Conservation (phyloP, 2,797 vertebrate species). For the Menidia menidia region DNA sequence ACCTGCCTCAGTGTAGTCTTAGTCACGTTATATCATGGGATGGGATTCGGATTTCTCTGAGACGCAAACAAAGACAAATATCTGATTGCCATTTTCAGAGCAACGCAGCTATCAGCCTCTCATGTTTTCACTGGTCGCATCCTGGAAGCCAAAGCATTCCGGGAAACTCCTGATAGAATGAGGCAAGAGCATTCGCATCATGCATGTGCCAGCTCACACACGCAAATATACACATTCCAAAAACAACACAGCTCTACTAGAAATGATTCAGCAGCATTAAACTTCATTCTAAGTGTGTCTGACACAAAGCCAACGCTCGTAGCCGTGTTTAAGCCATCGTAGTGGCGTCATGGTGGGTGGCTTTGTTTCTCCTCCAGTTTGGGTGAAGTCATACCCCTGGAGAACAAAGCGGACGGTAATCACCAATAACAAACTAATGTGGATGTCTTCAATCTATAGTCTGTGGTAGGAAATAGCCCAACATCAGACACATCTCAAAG, state of each 20-base stretch:
- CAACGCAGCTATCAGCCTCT: conserved; percentile 45
- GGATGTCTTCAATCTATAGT: conserved; percentile 56
- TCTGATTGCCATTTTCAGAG: conserved; percentile 32
- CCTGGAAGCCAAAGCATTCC: conserved; percentile 45
- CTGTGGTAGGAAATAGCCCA: conserved; percentile 50
- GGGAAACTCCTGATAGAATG: conserved; percentile 44
- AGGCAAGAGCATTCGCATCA: conserved; percentile 6
- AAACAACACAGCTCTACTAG: no score
- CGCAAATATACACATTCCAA: no score
- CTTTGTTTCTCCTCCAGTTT: conserved; percentile 53
- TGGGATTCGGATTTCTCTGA: conserved; percentile 47
- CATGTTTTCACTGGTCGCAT: conserved; percentile 41
- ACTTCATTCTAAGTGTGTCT: conserved; percentile 40
- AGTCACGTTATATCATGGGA: conserved; percentile 43
- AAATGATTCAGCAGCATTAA: no score
- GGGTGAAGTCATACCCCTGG: conserved; percentile 28
- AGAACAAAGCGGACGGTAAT: conserved; percentile 59
- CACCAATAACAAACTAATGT: conserved; percentile 27
- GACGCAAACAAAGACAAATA: conserved; percentile 38
- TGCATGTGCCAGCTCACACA: not conserved
- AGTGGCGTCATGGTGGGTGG: conserved; percentile 49
- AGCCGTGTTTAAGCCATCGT: conserved; percentile 29
- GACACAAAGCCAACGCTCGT: conserved; percentile 35
- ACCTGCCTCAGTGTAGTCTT: conserved; percentile 36
- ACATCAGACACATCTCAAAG: conserved; percentile 33